phyloP scores from a whole-genome alignment of 2,113 vertebrate genomes.

The Urocolius indicus region DNA sequence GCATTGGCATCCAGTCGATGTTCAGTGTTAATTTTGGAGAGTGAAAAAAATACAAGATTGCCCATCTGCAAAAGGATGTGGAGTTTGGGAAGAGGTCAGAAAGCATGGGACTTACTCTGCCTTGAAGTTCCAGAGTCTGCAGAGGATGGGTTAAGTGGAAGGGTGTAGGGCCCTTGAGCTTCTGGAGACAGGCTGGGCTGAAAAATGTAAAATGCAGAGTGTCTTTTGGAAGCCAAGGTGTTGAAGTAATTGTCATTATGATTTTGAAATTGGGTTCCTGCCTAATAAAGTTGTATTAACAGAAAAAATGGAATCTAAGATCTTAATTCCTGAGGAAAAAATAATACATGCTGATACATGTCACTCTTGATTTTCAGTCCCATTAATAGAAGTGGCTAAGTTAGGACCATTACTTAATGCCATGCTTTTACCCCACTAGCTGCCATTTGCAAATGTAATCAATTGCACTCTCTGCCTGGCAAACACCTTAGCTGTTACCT shows the following conservation, averaged over 20 bases:
- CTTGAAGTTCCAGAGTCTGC: neutral
- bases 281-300: neutral
- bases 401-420: neutral
- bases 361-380: neutral
- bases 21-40: constrained; percentile 61
- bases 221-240: neutral
- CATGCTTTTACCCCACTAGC: neutral
- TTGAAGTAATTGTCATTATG: neutral
- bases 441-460: neutral
- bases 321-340: neutral
- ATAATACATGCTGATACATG: neutral
- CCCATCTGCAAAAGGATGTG: constrained; percentile 3
- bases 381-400: neutral
- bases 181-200: neutral
- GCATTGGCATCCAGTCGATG: constrained; percentile 2
- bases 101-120: neutral
- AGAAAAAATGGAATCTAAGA: neutral
- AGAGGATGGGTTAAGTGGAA: neutral
- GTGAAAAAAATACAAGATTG: constrained; percentile 9
- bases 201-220: neutral
- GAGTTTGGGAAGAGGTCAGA: neutral
- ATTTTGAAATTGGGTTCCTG: neutral
- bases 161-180: neutral
- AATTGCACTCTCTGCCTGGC: neutral
- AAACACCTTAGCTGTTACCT: neutral